Conservation (phyloP, 1,140 invertebrate species). For the Plutomurus gul region DNA sequence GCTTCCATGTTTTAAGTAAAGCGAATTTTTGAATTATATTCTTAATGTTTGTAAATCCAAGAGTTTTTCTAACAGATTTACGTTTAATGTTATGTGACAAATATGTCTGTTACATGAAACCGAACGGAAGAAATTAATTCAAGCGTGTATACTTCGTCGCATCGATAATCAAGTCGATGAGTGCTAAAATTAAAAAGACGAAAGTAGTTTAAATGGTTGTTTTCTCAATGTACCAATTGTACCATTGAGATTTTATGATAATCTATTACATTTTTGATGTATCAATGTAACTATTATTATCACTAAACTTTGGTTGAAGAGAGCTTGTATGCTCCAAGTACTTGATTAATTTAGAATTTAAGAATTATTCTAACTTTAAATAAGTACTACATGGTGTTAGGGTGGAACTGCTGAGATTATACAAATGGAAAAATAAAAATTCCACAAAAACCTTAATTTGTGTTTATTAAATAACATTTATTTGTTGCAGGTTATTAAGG, state of each 20-base stretch:
- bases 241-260: too few relatives aligned
- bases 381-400: slow-evolving; percentile 4
- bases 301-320: neutral
- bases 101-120: neutral
- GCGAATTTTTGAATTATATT: too few relatives aligned
- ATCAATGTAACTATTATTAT: neutral
- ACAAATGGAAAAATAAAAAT: neutral
- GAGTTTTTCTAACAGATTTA: neutral
- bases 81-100: neutral
- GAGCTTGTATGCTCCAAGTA: slow-evolving; percentile 2
- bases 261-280: neutral
- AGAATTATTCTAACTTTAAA: slow-evolving; percentile 3
- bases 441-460: too few relatives aligned
- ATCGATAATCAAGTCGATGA: too few relatives aligned
- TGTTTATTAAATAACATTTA: too few relatives aligned
- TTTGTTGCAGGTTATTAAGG: too few relatives aligned
- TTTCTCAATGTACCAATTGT: too few relatives aligned
- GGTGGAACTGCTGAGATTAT: neutral
- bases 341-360: slow-evolving; percentile 16
- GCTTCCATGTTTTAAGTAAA: too few relatives aligned
- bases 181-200: too few relatives aligned
- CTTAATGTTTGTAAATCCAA: too few relatives aligned
- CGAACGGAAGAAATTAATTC: neutral
- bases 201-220: too few relatives aligned
- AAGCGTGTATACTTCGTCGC: too few relatives aligned